Percentiles rank a stretch among this genome's conserved stretches.
phyloP scores from a whole-genome alignment of 2,113 vertebrate genomes.

The Otolemur garnettii region DNA sequence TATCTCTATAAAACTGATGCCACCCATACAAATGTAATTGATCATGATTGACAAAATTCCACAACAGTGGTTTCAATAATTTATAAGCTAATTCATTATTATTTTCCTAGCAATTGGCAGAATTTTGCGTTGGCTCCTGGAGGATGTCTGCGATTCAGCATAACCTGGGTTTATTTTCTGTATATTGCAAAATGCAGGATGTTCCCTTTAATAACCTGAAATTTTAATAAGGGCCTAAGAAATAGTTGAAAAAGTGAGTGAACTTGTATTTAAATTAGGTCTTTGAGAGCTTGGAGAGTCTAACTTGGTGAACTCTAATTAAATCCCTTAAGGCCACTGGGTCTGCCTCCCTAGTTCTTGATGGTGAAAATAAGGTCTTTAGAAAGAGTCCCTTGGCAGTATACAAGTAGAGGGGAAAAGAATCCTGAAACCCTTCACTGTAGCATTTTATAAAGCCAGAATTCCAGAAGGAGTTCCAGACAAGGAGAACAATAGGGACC shows the following conservation, averaged over 20 bases:
- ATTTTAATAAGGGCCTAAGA: constrained; percentile 92
- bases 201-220: constrained; percentile 90
- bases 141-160: constrained; percentile 76
- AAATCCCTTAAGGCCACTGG: constrained; percentile 90
- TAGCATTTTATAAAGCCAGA: constrained; percentile 85
- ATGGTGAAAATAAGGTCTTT: constrained; percentile 90
- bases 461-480: constrained; percentile 87
- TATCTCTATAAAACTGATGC: neutral
- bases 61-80: constrained; percentile 70
- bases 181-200: constrained; percentile 79
- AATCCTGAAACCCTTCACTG: constrained; percentile 82
- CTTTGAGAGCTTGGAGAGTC: constrained; percentile 89
- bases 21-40: constrained; percentile 47
- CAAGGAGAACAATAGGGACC: constrained; percentile 84
- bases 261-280: constrained; percentile 91
- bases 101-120: constrained; percentile 78
- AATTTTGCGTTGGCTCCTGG: constrained; percentile 78
- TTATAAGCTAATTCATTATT: constrained; percentile 79
- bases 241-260: constrained; percentile 88
- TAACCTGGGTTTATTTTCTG: constrained; percentile 85
- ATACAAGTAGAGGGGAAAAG: constrained; percentile 83
- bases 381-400: constrained; percentile 90
- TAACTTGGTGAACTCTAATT: constrained; percentile 92
- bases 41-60: constrained; percentile 63
- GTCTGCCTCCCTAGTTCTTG: constrained; percentile 88